A percentile compares a stretch with the other conserved stretches of the same genome.
phyloP scores from a whole-genome alignment of 1,140 invertebrate genomes.

The Macrobrachium nipponense region DNA sequence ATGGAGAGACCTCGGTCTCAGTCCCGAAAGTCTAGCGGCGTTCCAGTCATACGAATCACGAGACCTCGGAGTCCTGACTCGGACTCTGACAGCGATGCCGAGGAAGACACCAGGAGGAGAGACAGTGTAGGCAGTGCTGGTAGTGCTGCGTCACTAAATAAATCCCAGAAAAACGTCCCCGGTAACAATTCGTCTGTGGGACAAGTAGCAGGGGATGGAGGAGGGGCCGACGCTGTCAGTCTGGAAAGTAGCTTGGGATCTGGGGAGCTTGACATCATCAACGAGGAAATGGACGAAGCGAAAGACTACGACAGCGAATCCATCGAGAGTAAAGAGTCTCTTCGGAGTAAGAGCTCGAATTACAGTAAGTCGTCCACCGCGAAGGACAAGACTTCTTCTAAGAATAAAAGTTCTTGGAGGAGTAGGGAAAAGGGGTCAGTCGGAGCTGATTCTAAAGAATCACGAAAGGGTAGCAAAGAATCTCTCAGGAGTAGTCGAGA shows the following conservation, averaged over 20 bases:
- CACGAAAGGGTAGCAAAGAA: constrained; percentile 31
- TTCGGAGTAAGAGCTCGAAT: constrained; percentile 33
- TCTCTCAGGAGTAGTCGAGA: constrained; percentile 32
- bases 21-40: constrained; percentile 42
- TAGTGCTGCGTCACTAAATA: background rate
- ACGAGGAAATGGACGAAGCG: constrained; percentile 29
- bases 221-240: constrained; percentile 1
- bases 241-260: constrained; percentile 32
- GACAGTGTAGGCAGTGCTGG: constrained; percentile 8
- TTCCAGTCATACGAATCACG: constrained; percentile 51
- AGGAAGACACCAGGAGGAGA: constrained; percentile 11
- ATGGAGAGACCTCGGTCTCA: constrained; percentile 38
- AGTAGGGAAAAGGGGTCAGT: background rate
- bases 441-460: background rate
- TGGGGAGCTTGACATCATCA: constrained; percentile 35
- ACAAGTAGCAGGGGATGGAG: background rate
- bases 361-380: constrained; percentile 28
- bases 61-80: constrained; percentile 53
- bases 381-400: constrained; percentile 32
- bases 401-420: constrained; percentile 11
- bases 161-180: too few relatives aligned
- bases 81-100: constrained; percentile 22
- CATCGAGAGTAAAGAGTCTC: constrained; percentile 29
- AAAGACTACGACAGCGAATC: constrained; percentile 31
- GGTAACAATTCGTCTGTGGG: too few relatives aligned